These are phyloP conservation scores for Agonopterix subpropinquella DNA, from an alignment of 2,888 invertebrate genomes.

Conservation along the genomic window DNA sequence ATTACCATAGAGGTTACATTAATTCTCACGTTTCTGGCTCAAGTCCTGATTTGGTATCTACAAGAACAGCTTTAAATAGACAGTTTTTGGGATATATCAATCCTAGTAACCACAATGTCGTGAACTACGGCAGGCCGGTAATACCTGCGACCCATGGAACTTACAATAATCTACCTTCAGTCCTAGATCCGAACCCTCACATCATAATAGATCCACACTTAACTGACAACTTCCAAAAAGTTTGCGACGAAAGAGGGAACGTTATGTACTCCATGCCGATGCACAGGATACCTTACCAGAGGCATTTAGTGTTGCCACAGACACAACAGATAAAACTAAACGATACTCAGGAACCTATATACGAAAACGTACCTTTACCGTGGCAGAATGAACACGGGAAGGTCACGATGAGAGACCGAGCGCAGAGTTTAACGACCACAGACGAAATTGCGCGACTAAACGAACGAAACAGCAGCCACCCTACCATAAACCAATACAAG, in stretches of 20 bases:
- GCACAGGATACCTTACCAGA: slow-evolving; percentile 56
- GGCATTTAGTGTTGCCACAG: slow-evolving; percentile 62
- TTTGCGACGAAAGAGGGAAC: slow-evolving; percentile 78
- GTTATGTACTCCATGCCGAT: slow-evolving; percentile 79
- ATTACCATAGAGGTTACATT: slow-evolving; percentile 62
- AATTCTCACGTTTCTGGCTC: slow-evolving; percentile 82
- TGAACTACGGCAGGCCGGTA: slow-evolving; percentile 44
- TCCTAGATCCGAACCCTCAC: slow-evolving; percentile 65
- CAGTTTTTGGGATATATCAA: slow-evolving; percentile 60
- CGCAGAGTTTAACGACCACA: slow-evolving; percentile 83
- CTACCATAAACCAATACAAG: slow-evolving; percentile 40
- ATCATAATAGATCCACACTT: slow-evolving; percentile 76
- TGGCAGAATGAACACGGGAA: slow-evolving; percentile 68
- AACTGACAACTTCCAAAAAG: slow-evolving; percentile 77
- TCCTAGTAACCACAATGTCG: slow-evolving; percentile 38
- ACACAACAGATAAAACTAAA: slow-evolving; percentile 48
- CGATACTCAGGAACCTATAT: slow-evolving; percentile 82
- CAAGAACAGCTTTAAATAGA: slow-evolving; percentile 77
- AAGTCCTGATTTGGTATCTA: slow-evolving; percentile 86
- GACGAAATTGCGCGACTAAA: slow-evolving; percentile 75
- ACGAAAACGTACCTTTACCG: slow-evolving; percentile 86
- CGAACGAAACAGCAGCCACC: slow-evolving; percentile 57
- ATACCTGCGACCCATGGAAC: slow-evolving; percentile 79
- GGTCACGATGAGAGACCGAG: slow-evolving; percentile 57
- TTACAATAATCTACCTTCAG: slow-evolving; percentile 82